Evolutionary conservation across 2,113 vertebrate genomes (phyloP).

Genomic region (Piaya cayana): DNA sequence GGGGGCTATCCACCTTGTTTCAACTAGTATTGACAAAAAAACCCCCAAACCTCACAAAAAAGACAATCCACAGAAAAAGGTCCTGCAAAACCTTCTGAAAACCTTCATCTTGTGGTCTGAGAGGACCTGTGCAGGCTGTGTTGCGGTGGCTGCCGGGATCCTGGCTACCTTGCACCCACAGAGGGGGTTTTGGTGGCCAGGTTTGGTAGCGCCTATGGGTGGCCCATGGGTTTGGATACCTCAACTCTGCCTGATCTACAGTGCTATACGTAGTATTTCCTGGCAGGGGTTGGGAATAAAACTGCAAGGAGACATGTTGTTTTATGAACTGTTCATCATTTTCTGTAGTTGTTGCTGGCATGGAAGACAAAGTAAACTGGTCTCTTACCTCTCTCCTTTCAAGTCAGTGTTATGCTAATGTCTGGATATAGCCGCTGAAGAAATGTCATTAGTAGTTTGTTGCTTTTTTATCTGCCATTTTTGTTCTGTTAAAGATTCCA

Average conservation of each 20-base stretch:
- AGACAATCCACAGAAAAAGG: neutral
- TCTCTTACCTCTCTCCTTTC: neutral
- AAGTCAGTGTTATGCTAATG: neutral
- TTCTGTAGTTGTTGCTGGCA: neutral
- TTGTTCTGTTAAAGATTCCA: neutral
- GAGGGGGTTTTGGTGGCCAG: neutral
- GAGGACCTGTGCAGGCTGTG: neutral
- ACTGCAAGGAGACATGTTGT: neutral
- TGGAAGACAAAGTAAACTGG: neutral
- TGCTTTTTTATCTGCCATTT: neutral
- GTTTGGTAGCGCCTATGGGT: neutral
- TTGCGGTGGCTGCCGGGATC: fast-evolving
- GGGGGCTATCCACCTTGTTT: neutral
- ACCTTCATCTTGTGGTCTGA: neutral
- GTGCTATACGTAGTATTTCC: neutral
- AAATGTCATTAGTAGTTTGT: neutral
- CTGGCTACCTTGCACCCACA: neutral
- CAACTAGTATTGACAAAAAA: neutral
- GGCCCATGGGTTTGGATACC: neutral
- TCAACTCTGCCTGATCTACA: neutral
- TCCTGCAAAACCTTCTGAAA: neutral
- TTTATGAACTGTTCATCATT: neutral
- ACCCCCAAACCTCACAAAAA: neutral
- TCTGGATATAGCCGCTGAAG: neutral
- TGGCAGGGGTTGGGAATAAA: neutral